phyloP scores from a whole-genome alignment of 2,113 vertebrate genomes.

The Larimichthys crocea region DNA sequence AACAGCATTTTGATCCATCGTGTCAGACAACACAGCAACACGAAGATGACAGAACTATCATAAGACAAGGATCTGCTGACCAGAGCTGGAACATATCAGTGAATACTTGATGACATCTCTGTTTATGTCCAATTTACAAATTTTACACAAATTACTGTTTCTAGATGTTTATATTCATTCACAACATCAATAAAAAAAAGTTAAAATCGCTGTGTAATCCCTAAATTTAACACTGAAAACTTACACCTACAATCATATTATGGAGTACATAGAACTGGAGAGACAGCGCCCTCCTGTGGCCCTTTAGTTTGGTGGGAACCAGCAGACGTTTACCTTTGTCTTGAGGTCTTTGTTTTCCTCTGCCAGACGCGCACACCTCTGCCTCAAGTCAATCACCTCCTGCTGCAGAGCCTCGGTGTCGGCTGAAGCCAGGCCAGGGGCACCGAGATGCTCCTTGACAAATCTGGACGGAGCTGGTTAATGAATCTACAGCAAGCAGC shows the following conservation, averaged over 20 bases:
- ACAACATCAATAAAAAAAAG: no score
- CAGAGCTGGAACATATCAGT: background rate
- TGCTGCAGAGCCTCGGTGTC: constrained; percentile 89
- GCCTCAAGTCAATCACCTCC: constrained; percentile 91
- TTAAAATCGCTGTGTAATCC: background rate
- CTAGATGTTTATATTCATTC: background rate
- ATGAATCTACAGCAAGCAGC: constrained; percentile 59
- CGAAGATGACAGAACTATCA: background rate
- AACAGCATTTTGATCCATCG: background rate
- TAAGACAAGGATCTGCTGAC: background rate
- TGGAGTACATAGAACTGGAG: background rate
- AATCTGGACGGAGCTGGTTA: constrained; percentile 87
- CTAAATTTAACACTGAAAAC: background rate
- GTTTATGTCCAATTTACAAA: background rate
- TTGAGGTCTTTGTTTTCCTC: constrained; percentile 95
- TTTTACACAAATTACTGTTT: background rate
- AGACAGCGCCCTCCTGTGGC: background rate
- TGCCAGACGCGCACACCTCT: constrained; percentile 88
- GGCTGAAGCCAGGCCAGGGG: constrained; percentile 82
- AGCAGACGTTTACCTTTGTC: constrained; percentile 82
- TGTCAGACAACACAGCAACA: background rate
- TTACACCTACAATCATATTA: background rate
- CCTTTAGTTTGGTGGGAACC: no score
- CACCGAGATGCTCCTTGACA: constrained; percentile 91
- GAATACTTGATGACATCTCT: background rate